Base-by-base conservation (phyloP, 2,113 vertebrate species). In the Macrotus californicus region DNA sequence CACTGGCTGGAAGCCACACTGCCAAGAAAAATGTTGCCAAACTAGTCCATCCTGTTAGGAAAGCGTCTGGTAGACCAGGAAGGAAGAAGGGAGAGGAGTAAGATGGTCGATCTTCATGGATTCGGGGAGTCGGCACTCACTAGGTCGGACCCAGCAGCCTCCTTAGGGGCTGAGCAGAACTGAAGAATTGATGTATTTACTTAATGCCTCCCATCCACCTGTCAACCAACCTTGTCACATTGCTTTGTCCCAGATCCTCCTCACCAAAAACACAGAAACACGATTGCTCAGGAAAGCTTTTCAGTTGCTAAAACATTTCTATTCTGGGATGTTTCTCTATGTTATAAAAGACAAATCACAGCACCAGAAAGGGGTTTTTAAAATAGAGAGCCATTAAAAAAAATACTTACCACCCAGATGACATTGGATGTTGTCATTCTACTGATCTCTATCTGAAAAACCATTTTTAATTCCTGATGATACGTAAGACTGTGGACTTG, bases 401-500 rank as follows among this genome's bases (percentile, higher is more conserved):
- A n/a, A 52, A 92, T 50, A 98, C 98, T 98, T 98, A 98, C 98
- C 79, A 56, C 97, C 96, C 95, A 92, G 88, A 98, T 81, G 87
- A 96, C 50, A 66, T 87, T 66, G 43, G 24, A 92, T 89, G 77
- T 91, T 59, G 88, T 21, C 0, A 14, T 41, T 97, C 56, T 96
- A 92, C 4, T 54, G 64, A 99, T 97, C 93, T 99, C 72, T 95
- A 99, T 98, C 94, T 98, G 97, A 96, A 98, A 98, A 69, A 93
- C 48, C 89, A 98, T 97, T 50, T 97, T 76, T 59, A 97, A 88
- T 76, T 97, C 92, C 95, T 96, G 94, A 11, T 95, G 85, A 56
- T 96, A 84, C 0, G 89, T 79, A 94, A 93, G 22, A 11, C 48
- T 90, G 56, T 1, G 89, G 93, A 98, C 93, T 54, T 92, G 94